phyloP scores from a whole-genome alignment of 2,113 vertebrate species.

The Elanus axillaris region DNA sequence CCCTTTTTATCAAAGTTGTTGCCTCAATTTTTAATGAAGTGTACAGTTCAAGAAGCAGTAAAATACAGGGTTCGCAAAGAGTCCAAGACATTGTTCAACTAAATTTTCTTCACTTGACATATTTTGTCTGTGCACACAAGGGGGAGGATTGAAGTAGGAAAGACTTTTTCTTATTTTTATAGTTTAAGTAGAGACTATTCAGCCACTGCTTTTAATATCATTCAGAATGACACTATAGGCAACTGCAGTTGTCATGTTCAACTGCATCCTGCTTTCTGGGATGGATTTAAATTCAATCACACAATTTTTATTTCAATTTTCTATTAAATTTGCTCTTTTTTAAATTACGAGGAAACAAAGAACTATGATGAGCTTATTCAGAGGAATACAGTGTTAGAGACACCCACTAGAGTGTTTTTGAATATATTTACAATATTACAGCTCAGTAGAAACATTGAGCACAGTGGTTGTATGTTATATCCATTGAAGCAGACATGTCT shows the following conservation, averaged over 20 bases:
- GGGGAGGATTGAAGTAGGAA: background rate
- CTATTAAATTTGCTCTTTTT: background rate
- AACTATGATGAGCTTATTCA: background rate
- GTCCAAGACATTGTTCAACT: background rate
- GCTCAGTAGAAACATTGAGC: background rate
- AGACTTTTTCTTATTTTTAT: background rate
- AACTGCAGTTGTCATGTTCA: background rate
- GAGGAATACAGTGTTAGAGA: background rate
- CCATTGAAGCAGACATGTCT: background rate
- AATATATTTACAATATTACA: background rate
- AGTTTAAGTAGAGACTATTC: background rate
- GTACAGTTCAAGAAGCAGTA: background rate
- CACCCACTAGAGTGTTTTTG: background rate
- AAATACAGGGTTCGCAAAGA: background rate
- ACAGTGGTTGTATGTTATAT: background rate
- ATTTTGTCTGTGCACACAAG: background rate
- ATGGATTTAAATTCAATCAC: background rate
- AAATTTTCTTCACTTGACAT: background rate
- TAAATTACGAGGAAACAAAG: background rate
- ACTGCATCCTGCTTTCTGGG: background rate
- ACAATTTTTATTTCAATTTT: background rate
- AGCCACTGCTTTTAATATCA: background rate
- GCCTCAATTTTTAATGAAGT: slow-evolving; percentile 7
- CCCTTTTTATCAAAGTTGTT: background rate
- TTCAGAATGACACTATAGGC: background rate